Base-by-base conservation (phyloP, 2,888 invertebrate genomes). In the Tillus elongatus region DNA sequence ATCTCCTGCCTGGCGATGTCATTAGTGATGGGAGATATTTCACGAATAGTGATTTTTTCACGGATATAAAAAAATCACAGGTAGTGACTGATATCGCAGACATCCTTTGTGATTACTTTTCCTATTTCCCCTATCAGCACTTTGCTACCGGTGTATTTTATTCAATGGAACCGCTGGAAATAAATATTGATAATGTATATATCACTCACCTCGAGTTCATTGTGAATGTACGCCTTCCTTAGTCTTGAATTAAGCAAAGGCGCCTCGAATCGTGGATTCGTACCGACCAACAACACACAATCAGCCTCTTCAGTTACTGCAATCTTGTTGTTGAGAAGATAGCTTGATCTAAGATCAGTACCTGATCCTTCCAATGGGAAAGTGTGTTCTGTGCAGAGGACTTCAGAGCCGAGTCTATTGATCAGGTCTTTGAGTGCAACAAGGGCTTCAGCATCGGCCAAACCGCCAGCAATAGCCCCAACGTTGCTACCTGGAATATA, bases 181-280 rank as follows among this genome's bases (percentile, higher is more conserved):
- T 6, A 19, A n/a, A 6, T n/a, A 19, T 19, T 19, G 24, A 8
- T n/a, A 19, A 19, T 8, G n/a, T 19, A 19, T 8, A 8, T 19
- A 8, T 8, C 24, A 19, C 24, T 19, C 43, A 63, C 70, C 43
- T 80, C 74, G 11, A 87, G 74, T 61, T 97, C 95, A 63, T 89
- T 90, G 61, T 96, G 91, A n/a, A 97, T 73, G 70, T 85, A 97
- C 40, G 85, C 80, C 67, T 98, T 99, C 41, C 98, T 79, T 45
- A 99, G 79, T 53, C 98, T 79, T 1, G 97, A 85, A 67, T 98
- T 98, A 40, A 99, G 71, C 15, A 98, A 70, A 1, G 98, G 96
- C 27, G 98, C 97, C 69, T 98, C 98, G 63, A 87, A 92, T 35
- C 98, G 78, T 0, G 95, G 90, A 72, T 99, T 99, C 1, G 95